Evolutionary conservation across 2,888 invertebrate species (phyloP), one percentile per base, ranked within the genome.

Genomic region (Hydrotaea cyrtoneurina): DNA sequence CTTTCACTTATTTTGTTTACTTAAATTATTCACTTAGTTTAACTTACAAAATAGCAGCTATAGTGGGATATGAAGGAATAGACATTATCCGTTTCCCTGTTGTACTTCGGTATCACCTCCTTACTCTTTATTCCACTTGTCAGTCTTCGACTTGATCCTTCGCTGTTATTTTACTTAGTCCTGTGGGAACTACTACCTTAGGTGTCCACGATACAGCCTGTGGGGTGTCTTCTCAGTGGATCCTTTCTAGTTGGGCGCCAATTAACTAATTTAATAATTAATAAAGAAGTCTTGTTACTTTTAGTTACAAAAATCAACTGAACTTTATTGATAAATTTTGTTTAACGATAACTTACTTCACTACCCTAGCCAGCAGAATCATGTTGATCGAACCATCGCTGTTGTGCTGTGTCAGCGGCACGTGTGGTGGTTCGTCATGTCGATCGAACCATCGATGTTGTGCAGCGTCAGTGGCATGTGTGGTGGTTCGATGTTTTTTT

Each of bases 401-500:
- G 55, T 55, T 55, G 55, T 55, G 55, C 21, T 55, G 17, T 17
- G 55, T 55, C 17, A 55, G 55, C 55, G 21, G 17, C 21, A 55
- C 55, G 55, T 55, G 55, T 21, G 55, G 55, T 55, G 55, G n/a
- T n/a, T n/a, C n/a, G n/a, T n/a, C n/a, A n/a, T n/a, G n/a, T n/a
- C n/a, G n/a, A n/a, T n/a, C n/a, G n/a, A n/a, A n/a, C n/a, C n/a
- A n/a, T n/a, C n/a, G n/a, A n/a, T n/a, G n/a, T n/a, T n/a, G n/a
- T n/a, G n/a, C n/a, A n/a, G n/a, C n/a, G n/a, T n/a, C n/a, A n/a
- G n/a, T n/a, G n/a, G n/a, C n/a, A n/a, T n/a, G n/a, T n/a, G n/a
- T n/a, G n/a, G n/a, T n/a, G n/a, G 55, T 55, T 55, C 17, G 55
- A 17, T 17, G 55, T 55, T 55, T 55, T 17, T n/a, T 55, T 55